Evolutionary conservation across 2,797 vertebrate species (phyloP), one percentile per base, ranked within the genome.

Genomic region (Platalea minor): DNA sequence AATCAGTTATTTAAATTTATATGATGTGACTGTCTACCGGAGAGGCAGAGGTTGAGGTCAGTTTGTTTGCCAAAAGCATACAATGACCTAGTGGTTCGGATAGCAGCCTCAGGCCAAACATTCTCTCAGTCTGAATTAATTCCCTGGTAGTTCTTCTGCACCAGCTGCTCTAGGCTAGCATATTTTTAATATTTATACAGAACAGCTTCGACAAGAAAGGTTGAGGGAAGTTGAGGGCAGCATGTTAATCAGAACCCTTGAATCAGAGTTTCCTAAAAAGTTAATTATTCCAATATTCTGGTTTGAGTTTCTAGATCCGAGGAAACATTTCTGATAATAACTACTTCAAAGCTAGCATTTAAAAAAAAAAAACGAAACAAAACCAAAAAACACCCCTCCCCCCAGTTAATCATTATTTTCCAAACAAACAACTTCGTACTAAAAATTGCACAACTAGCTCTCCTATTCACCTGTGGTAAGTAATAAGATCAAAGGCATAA

Each of bases 31-130:
- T 54, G 14, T 16, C 54, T 53, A 61, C 13, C 57, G 81, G 65
- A 74, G 31, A 89, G 24, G 15, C 33, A 87, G 46, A 90, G 43
- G 43, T 11, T 76, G 67, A 76, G 54, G 74, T 87, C 80, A 90
- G 29, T 51, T 95, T 95, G 59, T 86, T 93, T 91, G 73, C 88
- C 90, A 87, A 65, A 90, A 93, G 77, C 80, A 24, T 46, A 69
- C 41, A 85, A 29, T 33, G 61, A 91, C 53, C 85, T 61, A 56
- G 2, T 13, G 37, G 73, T 78, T 81, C 4, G 0, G n/a, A n/a
- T 2, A 63, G 19, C 41, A 85, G 64, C 91, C 78, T 73, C 86
- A 41, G 75, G 63, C 51, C 60, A 91, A 89, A 79, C n/a, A 31
- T 53, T 93, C n/a, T 80, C 79, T 74, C 70, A 74, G 54, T 6